These are phyloP conservation scores for Artemia sinica DNA, from an alignment of 2,888 invertebrate species.

Conservation along the genomic window DNA sequence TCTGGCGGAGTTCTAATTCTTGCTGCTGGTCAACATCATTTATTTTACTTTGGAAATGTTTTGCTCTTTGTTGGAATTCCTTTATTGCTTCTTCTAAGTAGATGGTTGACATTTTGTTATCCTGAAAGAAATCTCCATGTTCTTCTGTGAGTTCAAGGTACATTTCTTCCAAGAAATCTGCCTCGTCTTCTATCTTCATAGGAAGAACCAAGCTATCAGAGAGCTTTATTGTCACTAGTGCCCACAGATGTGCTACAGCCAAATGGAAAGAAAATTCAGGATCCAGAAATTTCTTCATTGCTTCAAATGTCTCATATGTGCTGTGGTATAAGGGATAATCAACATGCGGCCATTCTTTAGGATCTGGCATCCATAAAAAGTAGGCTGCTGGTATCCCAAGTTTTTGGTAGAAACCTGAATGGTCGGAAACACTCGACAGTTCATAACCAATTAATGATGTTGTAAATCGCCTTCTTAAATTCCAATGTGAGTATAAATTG, in stretches of 20 bases:
- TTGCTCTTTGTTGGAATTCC: conserved; percentile 18
- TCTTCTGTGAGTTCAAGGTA: conserved; percentile 20
- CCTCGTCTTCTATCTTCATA: conserved; percentile 22
- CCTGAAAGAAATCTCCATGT: conserved; percentile 19
- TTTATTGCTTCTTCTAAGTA: conserved; percentile 21
- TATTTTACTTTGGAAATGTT: conserved; percentile 16
- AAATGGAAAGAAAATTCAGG: conserved; percentile 29
- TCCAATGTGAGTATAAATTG: conserved; percentile 24
- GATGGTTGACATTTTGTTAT: conserved; percentile 22
- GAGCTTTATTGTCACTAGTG: conserved; percentile 23
- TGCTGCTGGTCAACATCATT: conserved; percentile 1
- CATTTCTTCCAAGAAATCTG: conserved; percentile 20
- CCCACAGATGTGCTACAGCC: conserved; percentile 24
- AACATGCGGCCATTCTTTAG: conserved; percentile 23
- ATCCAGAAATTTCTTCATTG: conserved; percentile 30
- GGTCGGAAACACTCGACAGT: conserved; percentile 24
- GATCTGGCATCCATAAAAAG: conserved; percentile 23
- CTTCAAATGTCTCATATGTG: conserved; percentile 30
- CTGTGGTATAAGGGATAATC: conserved; percentile 31
- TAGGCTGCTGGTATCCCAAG: conserved; percentile 24
- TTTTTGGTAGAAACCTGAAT: conserved; percentile 24
- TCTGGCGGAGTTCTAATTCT: conserved; percentile 17
- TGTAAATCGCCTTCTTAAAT: conserved; percentile 20
- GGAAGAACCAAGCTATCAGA: conserved; percentile 24
- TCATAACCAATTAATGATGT: conserved; percentile 23